Evolutionary conservation across 2,113 vertebrate genomes (phyloP), one percentile per base, ranked within the genome.

Genomic region (Nannospalax galili): DNA sequence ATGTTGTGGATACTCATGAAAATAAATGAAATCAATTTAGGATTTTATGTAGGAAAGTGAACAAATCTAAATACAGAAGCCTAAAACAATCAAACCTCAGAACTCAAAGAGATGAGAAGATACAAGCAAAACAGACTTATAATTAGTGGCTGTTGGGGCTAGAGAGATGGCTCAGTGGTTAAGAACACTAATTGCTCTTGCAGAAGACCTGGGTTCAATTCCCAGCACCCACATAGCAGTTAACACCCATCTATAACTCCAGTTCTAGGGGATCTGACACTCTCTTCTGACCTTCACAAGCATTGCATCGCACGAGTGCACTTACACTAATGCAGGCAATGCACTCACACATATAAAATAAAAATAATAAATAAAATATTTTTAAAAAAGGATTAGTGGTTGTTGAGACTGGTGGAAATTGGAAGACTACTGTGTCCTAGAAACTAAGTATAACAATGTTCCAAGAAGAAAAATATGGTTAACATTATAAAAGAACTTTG

Each of bases 41-140:
- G 42, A 58, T 93, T 90, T 90, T 93, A 88, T 77, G 3, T 85
- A 84, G 48, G 74, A 86, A 87, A 88, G 69, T 67, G 40, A 86
- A 85, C 1, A 95, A 37, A 62, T 88, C 19, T 15, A 82, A 90
- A n/a, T 62, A 91, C 24, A 42, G 64, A 91, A 65, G 24, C 24
- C 37, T 60, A 12, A 20, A 52, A 32, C 8, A 78, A 42, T 65
- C 72, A 84, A 30, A 89, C 9, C 42, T 94, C 5, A 5, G 64
- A 87, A 35, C 88, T 82, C n/a, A 90, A 62, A 42, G 20, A 72
- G 24, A 70, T 75, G 11, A 75, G 24, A 91, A 73, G 24, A 88
- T 92, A 75, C 7, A 35, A 95, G 19, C n/a, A 75, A 90, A 58
- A 81, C 11, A 91, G 32, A 77, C 8, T 77, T 78, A 79, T 30